phyloP scores from a whole-genome alignment of 2,797 vertebrate species.

The Schizopygopsis malacanthus region DNA sequence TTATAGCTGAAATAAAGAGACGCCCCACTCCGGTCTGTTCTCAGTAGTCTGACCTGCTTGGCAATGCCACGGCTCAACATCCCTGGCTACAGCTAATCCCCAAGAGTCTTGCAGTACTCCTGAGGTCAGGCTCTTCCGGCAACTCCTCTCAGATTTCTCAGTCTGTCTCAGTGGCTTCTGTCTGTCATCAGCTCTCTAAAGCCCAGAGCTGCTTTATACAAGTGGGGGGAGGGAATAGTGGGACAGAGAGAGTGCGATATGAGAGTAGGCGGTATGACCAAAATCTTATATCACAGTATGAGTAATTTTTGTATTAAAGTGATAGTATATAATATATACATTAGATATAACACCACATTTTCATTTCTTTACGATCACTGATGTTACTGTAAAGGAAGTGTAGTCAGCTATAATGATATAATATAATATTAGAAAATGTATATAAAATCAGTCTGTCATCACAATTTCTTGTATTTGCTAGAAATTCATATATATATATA shows the following conservation, averaged over 20 bases:
- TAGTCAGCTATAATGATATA: not conserved
- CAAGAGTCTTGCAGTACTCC: conserved; percentile 9
- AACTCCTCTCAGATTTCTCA: conserved; percentile 14
- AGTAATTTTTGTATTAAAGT: not conserved
- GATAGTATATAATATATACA: not conserved
- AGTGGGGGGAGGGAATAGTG: not conserved
- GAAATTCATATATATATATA: not conserved
- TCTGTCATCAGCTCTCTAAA: not conserved
- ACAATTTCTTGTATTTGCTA: not conserved
- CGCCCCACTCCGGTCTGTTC: not conserved
- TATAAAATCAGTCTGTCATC: not conserved
- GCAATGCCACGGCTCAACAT: not conserved
- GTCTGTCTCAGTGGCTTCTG: conserved; percentile 30
- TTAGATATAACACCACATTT: not conserved
- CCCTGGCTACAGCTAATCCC: conserved; percentile 17
- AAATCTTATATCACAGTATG: conserved; percentile 1
- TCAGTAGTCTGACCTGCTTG: conserved; percentile 10
- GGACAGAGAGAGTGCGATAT: conserved; percentile 5
- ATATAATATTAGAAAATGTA: not conserved
- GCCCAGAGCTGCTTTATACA: conserved; percentile 13
- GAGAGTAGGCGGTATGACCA: conserved; percentile 1
- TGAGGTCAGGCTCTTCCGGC: conserved; percentile 12
- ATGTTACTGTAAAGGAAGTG: not conserved
- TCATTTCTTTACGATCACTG: not conserved
- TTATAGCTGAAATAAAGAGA: conserved; percentile 4